Conservation (phyloP, 2,113 vertebrate genomes). For the Brachypteracias leptosomus region DNA sequence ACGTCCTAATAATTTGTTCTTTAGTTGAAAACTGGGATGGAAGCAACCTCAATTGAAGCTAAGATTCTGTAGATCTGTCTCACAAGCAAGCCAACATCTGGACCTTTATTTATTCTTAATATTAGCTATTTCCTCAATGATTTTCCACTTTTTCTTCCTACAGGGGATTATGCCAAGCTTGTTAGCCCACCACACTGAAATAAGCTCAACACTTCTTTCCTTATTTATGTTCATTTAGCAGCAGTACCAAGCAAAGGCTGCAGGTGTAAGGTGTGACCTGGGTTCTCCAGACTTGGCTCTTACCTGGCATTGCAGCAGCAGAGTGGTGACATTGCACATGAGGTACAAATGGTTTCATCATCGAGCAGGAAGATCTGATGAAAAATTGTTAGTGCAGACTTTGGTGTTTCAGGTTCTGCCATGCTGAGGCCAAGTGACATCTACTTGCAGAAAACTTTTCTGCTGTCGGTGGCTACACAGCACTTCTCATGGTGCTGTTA, state of each 20-base stretch:
- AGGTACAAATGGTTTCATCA: background rate
- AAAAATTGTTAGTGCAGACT: background rate
- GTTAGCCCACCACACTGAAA: background rate
- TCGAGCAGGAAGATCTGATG: background rate
- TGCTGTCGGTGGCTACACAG: background rate
- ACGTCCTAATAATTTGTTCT: background rate
- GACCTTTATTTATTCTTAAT: background rate
- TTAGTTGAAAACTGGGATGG: background rate
- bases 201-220: background rate
- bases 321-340: fast-evolving
- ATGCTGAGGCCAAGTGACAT: background rate
- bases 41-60: background rate
- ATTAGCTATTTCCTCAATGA: background rate
- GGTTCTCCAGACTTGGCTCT: background rate
- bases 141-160: background rate
- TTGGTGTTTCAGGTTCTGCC: background rate
- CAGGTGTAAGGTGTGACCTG: background rate
- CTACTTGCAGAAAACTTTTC: background rate
- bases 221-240: background rate
- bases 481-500: background rate
- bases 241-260: background rate
- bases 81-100: background rate
- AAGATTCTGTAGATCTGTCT: background rate
- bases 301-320: too few species aligned
- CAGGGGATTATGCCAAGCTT: background rate